phyloP scores from a whole-genome alignment of 2,888 invertebrate genomes.

The Psylliodes chrysocephalus region DNA sequence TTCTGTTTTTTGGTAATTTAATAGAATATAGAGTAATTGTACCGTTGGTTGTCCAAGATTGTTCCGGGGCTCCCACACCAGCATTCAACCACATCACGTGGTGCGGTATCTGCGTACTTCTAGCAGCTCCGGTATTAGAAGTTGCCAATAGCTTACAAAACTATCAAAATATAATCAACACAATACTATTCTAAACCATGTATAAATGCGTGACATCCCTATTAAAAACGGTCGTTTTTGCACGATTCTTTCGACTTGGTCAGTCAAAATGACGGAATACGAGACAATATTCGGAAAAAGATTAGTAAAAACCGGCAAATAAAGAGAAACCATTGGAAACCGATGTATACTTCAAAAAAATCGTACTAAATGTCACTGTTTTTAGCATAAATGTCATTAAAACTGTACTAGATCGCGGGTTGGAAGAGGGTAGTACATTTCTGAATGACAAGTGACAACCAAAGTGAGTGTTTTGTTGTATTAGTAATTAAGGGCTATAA shows the following conservation, averaged over 20 bases:
- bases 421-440: too few relatives aligned
- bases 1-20: slow-evolving; percentile 46
- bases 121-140: slow-evolving; percentile 60
- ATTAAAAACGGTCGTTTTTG: slow-evolving; percentile 10
- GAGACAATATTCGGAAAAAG: slow-evolving; percentile 41
- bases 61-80: slow-evolving; percentile 62
- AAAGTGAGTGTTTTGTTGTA: too few relatives aligned
- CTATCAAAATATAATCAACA: slow-evolving; percentile 65
- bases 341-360: slow-evolving; percentile 15
- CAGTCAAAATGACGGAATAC: slow-evolving; percentile 30
- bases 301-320: slow-evolving; percentile 48
- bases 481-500: too few relatives aligned
- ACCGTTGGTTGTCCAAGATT: slow-evolving; percentile 63
- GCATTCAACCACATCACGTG: slow-evolving; percentile 60
- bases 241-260: slow-evolving; percentile 19
- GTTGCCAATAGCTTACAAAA: slow-evolving; percentile 64
- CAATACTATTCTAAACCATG: slow-evolving; percentile 63
- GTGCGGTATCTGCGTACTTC: slow-evolving; percentile 63
- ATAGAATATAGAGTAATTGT: slow-evolving; percentile 58
- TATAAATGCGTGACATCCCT: slow-evolving; percentile 59
- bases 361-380: background rate
- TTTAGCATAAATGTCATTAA: too few relatives aligned
- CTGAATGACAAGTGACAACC: too few relatives aligned
- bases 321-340: slow-evolving; percentile 29
- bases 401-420: too few relatives aligned